A percentile compares a stretch with the other conserved stretches of the same genome.
These are phyloP conservation scores for Molorchus minor DNA, from an alignment of 2,888 invertebrate genomes.

Conservation along the genomic window DNA sequence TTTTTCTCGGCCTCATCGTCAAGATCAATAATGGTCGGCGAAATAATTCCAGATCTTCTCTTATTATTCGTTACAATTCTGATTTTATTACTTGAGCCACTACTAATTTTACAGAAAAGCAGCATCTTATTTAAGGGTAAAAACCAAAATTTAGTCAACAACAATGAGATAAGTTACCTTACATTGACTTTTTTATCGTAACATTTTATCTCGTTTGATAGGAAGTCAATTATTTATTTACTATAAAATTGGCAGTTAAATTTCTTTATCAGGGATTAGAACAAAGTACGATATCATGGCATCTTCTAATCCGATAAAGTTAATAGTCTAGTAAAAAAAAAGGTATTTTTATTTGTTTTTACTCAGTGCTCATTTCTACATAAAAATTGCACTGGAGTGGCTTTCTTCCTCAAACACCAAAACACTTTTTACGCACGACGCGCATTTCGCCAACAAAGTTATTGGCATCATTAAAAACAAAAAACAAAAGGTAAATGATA, in stretches of 20 bases:
- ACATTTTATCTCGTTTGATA: constrained; percentile 16
- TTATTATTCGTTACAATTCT: constrained; percentile 12
- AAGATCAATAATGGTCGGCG: constrained; percentile 23
- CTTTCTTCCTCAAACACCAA: no score
- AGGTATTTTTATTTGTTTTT: no score
- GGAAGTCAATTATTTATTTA: constrained; percentile 8
- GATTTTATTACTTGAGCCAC: background rate
- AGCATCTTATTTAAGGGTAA: constrained; percentile 5
- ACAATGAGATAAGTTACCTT: constrained; percentile 1
- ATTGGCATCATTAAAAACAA: no score
- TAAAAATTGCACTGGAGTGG: no score
- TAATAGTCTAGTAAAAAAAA: no score
- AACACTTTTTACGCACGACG: no score
- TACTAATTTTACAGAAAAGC: constrained; percentile 16
- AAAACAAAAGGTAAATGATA: no score
- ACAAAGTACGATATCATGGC: no score
- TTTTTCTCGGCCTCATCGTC: constrained; percentile 28
- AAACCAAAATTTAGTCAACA: constrained; percentile 1
- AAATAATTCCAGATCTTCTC: constrained; percentile 40
- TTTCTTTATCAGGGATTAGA: constrained; percentile 17
- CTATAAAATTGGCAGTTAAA: constrained; percentile 16
- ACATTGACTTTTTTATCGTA: constrained; percentile 5
- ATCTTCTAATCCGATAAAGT: no score
- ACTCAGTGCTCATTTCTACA: no score
- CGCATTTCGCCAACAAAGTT: no score